Evolutionary conservation across 1,140 invertebrate species (phyloP), one percentile per base, ranked within the genome.

Genomic region (Lepidurus packardi): DNA sequence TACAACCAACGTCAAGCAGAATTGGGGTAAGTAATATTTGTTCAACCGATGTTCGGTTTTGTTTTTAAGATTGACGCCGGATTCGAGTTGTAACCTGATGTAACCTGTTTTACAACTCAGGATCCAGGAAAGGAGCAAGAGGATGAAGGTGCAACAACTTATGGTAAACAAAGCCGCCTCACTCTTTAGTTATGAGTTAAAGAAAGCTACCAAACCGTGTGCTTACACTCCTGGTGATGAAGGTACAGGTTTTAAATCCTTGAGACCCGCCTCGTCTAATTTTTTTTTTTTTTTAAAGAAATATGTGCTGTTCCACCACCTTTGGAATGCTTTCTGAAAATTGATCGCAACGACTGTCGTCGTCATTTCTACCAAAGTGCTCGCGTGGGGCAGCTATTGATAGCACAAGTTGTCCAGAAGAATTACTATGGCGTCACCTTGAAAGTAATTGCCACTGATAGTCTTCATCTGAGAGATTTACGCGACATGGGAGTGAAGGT

Each of bases 241-340:
- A 43, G 76, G 74, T 25, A 73, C 78, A 78, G 43, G 43, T 76
- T 43, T 9, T 80, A 25, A 75, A 41, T 79, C 16, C 73, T 65
- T 42, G 76, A 78, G 13, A 24, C 10, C 4, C 24, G 21, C 13
- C 16, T 47, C 16, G 16, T 47, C 10, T 65, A 65, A 11, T 65
- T 16, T 79, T 80, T 81, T 81, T 83, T 85, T 78, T 82, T 87
- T 76, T 74, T 83, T 88, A 45, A 85, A 91, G 93, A 93, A 86
- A 88, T 90, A 84, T 94, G 89, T 89, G 92, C 92, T 73, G 88
- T 93, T 76, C 90, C 94, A 88, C 93, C 94, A 79, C 93, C 94
- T 0, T 89, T 93, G 84, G 94, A 97, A 86, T 90, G 89, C 73
- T 96, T 93, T 84, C 87, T 90, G 81, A 73, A 75, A 24, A 75